Evolutionary conservation across 2,113 vertebrate species (phyloP), one percentile per base, ranked within the genome.

Genomic region (Bubo bubo): DNA sequence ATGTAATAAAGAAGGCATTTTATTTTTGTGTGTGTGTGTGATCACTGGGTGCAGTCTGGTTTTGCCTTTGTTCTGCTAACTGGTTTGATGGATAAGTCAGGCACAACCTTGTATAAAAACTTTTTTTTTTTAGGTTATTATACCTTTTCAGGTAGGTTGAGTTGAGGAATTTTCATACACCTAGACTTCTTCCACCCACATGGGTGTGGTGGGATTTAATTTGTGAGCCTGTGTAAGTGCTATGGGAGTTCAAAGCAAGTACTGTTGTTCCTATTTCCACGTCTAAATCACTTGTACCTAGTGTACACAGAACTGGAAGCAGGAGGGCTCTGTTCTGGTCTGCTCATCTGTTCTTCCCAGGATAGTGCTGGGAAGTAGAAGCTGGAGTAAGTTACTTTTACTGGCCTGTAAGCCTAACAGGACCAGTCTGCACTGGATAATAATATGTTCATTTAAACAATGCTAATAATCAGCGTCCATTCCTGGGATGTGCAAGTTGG

Each of bases 131-230:
- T 70, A 92, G 37, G 22, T 75, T 87, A 55, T 93, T 80, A 86
- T 86, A 41, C 93, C 72, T 92, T 95, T 95, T 92, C 93, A 95
- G 91, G 83, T 95, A 94, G 79, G 93, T 93, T 86, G 83, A 86
- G 83, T 77, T 91, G 72, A 91, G 23, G 64, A 47, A 96, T 95
- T 97, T 96, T 93, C 80, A 88, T 94, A 91, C 21, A 75, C 13
- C 32, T 87, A 90, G 92, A 66, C 37, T 66, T 81, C 55, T 95
- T 96, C 89, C 89, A 89, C 87, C 89, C 83, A 94, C 76, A 59
- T 93, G 86, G 94, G 93, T 93, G 93, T 95, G 95, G 91, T 97
- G 91, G 89, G 75, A 52, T 84, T 96, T 91, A 74, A 89, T 96
- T 96, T 79, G 72, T 89, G 76, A 89, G 64, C 72, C 35, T 73